Percentiles rank a stretch among this genome's conserved stretches.
Conservation (phyloP, 2,888 invertebrate species). For the Pristionchus japonicus region DNA sequence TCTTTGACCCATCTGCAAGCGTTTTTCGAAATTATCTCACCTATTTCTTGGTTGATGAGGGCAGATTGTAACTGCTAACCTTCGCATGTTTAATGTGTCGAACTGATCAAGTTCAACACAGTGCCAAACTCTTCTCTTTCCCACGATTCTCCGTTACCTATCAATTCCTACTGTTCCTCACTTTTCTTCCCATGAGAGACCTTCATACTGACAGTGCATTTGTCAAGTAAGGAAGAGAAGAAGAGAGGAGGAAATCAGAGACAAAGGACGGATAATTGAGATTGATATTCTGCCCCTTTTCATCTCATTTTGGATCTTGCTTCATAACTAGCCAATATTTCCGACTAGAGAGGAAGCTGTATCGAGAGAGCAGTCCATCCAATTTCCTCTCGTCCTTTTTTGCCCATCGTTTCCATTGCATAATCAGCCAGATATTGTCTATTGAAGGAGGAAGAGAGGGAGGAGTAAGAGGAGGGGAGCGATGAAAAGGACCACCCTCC, state of each 20-base stretch:
- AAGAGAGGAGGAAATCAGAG: neutral
- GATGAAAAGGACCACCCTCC: conserved; percentile 26
- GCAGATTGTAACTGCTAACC: neutral
- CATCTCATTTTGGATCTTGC: neutral
- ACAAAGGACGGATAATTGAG: conserved; percentile 29
- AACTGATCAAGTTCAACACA: neutral
- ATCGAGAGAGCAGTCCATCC: neutral
- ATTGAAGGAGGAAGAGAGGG: neutral
- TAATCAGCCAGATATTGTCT: conserved; percentile 35
- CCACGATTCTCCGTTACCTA: neutral
- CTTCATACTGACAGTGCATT: conserved; percentile 38
- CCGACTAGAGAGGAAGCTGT: neutral
- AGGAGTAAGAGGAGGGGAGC: neutral
- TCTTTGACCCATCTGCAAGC: neutral
- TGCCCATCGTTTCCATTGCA: conserved; percentile 4
- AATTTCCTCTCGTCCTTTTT: conserved; percentile 1
- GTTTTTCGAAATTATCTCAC: neutral
- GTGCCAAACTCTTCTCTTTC: neutral
- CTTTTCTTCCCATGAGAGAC: neutral
- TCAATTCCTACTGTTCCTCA: too few relatives aligned
- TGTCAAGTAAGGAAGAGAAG: neutral
- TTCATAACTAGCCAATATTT: conserved; percentile 2
- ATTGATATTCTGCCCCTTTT: conserved; percentile 1
- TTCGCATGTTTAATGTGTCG: neutral
- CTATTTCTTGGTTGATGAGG: neutral